Base-by-base conservation (phyloP, 2,113 vertebrate genomes). In the Macrotus californicus region DNA sequence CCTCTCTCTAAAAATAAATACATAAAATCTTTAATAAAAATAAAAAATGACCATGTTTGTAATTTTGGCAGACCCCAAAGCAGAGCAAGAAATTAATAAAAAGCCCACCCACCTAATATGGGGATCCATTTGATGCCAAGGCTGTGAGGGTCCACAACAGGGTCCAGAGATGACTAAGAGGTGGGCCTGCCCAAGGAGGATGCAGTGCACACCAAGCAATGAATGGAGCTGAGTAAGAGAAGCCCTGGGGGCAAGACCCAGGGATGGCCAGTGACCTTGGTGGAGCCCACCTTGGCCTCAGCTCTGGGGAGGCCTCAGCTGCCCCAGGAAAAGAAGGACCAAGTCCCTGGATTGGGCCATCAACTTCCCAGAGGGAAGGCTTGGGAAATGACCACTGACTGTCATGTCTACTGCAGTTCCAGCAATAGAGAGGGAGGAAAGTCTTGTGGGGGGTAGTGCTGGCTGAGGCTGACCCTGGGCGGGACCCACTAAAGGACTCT, bases 361-460 rank as follows among this genome's bases (percentile, higher is more conserved):
- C 64, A 31, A 34, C 50, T 36, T 29, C 29, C 83, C 56, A 43
- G 31, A 91, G 31, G 59, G 29, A 72, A 69, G 15, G n/a, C 52
- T 82, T 79, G 46, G 21, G 48, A 59, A 46, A 80, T 73, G 67
- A 80, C 12, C 43, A 31, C 29, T 29, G 69, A 43, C 34, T 76
- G 21, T 14, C 29, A 12, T 21, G 43, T 80, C 50, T 85, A 56
- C 52, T 52, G 18, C 41, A 7, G 72, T 50, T 70, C 70, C 46
- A 36, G 76, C 52, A 61, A 36, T 41, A 39, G 43, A 77, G 67
- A 87, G 31, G 50, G 54, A 48, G 31, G 46, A 82, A 52, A 39
- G n/a, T 19, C 56, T 77, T 64, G 11, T 8, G 10, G 0, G 18
- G 21, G 1, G 1, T 19, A 3, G 59, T 6, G 0, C 19, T 22